Base-by-base conservation (phyloP, 1,140 invertebrate species). In the Nasonia giraulti region DNA sequence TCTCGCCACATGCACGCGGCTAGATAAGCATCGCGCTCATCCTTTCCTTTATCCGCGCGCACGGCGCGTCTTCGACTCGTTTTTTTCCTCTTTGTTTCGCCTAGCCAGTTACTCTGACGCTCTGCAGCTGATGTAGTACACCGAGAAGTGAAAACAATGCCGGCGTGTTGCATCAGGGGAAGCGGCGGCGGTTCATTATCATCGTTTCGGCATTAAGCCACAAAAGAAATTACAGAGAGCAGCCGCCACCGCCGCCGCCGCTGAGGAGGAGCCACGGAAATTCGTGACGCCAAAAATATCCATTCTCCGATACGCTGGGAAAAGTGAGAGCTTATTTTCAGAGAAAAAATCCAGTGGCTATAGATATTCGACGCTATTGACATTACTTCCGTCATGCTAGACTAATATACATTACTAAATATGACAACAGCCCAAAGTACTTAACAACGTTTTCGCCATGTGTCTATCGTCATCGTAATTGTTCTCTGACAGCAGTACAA, bases 181-280 rank as follows among this genome's bases (percentile, higher is more conserved):
- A 62, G 55, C 55, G 20, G 33, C 33, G 1, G 17, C 14, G 50
- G 33, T 79, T 81, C 84, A 69, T 85, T 85, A 85, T 81, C 79
- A 85, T 85, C 79, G 71, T 81, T 85, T 81, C 55, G 84, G 40
- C 79, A 82, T 85, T 85, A 85, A 6, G 55, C 44, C 31, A 23
- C 17, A 27, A 62, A 55, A 50, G 66, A 84, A 84, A 79, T 79
- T 84, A 62, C 66, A 79, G 47, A 4, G 55, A 66, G 10, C 14
- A 71, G 27, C 27, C 27, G 27, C 68, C 8, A 20, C 11, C n/a
- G 8, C 11, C 27, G 27, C 68, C 8, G 33, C 11, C n/a, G 8
- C 11, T n/a, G 66, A 80, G 79, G 82, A 71, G 82, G 75, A 83
- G 82, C 76, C 77, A 75, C 77, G 77, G 77, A 79, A 84, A 73